These are phyloP conservation scores for Spilosoma lubricipeda DNA, from an alignment of 2,888 invertebrate genomes.

Conservation along the genomic window DNA sequence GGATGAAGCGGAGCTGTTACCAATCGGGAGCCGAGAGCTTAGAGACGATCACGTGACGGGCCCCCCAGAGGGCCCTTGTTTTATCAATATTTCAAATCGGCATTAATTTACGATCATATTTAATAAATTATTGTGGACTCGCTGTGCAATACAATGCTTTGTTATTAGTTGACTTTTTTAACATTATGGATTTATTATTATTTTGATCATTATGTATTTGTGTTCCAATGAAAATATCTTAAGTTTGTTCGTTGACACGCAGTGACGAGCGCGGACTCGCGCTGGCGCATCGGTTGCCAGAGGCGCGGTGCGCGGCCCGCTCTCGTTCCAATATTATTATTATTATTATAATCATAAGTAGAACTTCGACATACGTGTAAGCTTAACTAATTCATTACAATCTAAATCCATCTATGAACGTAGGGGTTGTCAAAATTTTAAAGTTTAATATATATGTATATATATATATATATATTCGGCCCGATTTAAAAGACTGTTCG, in stretches of 20 bases:
- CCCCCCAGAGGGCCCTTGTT: constrained; percentile 32
- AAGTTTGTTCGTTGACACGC: constrained; percentile 51
- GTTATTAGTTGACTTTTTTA: constrained; percentile 82
- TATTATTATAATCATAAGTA: constrained; percentile 63
- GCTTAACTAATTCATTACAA: constrained; percentile 71
- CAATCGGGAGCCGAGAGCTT: constrained; percentile 35
- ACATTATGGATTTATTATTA: constrained; percentile 64
- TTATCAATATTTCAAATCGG: constrained; percentile 58
- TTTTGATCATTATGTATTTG: constrained; percentile 51
- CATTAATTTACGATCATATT: constrained; percentile 72
- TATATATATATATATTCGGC: constrained; percentile 85
- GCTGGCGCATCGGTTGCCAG: constrained; percentile 15
- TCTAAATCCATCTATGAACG: constrained; percentile 79
- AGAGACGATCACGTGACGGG: constrained; percentile 41
- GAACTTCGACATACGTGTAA: constrained; percentile 67
- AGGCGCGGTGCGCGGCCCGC: constrained; percentile 10
- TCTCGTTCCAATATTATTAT: constrained; percentile 42
- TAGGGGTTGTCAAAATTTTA: constrained; percentile 81
- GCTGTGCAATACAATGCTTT: constrained; percentile 85
- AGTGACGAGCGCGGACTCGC: constrained; percentile 33
- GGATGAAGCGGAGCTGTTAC: constrained; percentile 44
- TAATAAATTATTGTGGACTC: constrained; percentile 81
- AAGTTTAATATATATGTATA: constrained; percentile 73
- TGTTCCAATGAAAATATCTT: constrained; percentile 60
- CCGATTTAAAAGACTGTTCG: constrained; percentile 90